Percentiles rank a stretch among this genome's conserved stretches.
Conservation (phyloP, 1,140 invertebrate genomes). For the Euura lappo region DNA sequence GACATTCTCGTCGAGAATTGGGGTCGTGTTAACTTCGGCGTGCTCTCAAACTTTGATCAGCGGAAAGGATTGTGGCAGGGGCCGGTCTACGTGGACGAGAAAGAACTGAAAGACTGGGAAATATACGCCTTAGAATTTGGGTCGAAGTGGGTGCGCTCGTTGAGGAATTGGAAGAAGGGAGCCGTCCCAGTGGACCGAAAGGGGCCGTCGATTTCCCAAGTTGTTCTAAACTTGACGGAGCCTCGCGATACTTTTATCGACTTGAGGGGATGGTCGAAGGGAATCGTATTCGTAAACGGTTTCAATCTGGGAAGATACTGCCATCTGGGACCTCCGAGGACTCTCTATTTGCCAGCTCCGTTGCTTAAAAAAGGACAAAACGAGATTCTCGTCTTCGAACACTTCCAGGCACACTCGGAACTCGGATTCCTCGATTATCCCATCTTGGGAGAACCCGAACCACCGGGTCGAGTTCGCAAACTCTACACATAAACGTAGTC, state of each 20-base stretch:
- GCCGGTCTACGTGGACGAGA: conserved; percentile 54
- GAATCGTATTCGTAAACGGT: conserved; percentile 71
- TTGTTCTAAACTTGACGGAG: conserved; percentile 35
- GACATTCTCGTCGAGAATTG: conserved; percentile 69
- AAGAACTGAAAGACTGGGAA: conserved; percentile 55
- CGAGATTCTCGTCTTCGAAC: conserved; percentile 52
- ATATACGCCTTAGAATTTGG: conserved; percentile 64
- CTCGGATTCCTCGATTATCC: conserved; percentile 1
- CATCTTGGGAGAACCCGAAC: not conserved
- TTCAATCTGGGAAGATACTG: conserved; percentile 69
- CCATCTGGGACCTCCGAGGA: conserved; percentile 63
- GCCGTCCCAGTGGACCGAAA: not conserved
- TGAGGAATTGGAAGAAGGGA: conserved; percentile 26
- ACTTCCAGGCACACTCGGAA: conserved; percentile 29
- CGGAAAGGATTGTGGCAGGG: conserved; percentile 62
- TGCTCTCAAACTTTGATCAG: conserved; percentile 53
- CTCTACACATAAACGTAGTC: too few relatives aligned
- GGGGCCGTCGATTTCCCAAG: conserved; percentile 45
- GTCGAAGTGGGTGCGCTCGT: conserved; percentile 46
- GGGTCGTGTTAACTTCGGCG: conserved; percentile 64
- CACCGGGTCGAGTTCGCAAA: too few relatives aligned
- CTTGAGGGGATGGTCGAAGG: conserved; percentile 60
- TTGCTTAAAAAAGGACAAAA: conserved; percentile 62
- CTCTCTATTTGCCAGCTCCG: conserved; percentile 66
- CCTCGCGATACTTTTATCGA: conserved; percentile 53